phyloP scores from a whole-genome alignment of 2,888 invertebrate species.

The Bugulina stolonifera region DNA sequence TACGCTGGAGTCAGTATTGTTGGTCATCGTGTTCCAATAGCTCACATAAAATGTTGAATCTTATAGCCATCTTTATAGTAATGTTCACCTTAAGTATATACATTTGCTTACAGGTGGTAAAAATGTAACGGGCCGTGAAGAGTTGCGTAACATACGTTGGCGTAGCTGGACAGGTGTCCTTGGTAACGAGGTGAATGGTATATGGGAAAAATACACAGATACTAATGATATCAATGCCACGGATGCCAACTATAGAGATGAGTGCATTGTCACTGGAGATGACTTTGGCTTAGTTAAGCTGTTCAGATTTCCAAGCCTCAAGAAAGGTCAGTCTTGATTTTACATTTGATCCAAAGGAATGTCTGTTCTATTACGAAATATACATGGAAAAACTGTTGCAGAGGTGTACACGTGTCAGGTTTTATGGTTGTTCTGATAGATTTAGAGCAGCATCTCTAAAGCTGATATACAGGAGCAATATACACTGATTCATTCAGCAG shows the following conservation, averaged over 20 bases:
- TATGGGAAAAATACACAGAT: conserved; percentile 54
- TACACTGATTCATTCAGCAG: no score
- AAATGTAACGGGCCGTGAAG: conserved; percentile 48
- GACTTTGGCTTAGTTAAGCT: conserved; percentile 53
- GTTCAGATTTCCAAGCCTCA: conserved; percentile 49
- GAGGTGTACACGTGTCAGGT: no score
- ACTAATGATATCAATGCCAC: conserved; percentile 53
- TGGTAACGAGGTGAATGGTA: conserved; percentile 51
- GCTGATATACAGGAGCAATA: no score
- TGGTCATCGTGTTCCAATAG: no score
- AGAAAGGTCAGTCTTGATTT: conserved; percentile 50
- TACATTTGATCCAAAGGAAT: no score
- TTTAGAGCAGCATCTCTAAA: no score
- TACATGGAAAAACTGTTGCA: no score
- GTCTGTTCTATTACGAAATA: no score
- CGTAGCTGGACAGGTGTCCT: conserved; percentile 50
- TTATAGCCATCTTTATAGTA: no score
- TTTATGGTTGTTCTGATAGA: no score
- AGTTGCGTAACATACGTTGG: conserved; percentile 48
- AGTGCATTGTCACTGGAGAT: conserved; percentile 50
- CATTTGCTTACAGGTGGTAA: conserved; percentile 41
- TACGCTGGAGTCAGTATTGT: no score
- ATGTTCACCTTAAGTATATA: background rate
- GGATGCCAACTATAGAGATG: conserved; percentile 44
- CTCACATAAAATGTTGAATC: no score